These are phyloP conservation scores for Isoperla grammatica DNA, from an alignment of 2,888 invertebrate species.

Conservation along the genomic window DNA sequence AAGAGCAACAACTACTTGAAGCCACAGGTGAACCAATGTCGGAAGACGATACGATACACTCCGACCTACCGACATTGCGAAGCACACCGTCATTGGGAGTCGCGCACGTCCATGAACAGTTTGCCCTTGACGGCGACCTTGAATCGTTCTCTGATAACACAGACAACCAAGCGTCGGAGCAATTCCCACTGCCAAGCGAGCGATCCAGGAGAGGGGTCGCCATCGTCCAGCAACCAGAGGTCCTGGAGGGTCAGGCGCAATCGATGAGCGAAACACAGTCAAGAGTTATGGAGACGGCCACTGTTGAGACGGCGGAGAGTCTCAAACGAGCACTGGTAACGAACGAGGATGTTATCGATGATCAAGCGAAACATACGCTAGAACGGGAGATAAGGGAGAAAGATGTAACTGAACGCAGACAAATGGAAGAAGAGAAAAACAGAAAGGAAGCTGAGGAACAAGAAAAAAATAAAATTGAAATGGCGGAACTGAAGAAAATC, in stretches of 20 bases:
- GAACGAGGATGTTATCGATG: background rate
- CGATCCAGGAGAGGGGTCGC: conserved; percentile 41
- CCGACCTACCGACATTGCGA: conserved; percentile 25
- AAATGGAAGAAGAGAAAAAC: conserved; percentile 22
- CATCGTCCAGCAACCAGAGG: conserved; percentile 41
- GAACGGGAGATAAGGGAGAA: background rate
- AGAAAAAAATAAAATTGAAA: conserved; percentile 21
- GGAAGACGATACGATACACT: conserved; percentile 32
- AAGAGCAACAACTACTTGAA: conserved; percentile 37
- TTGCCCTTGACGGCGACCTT: conserved; percentile 28
- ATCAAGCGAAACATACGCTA: background rate
- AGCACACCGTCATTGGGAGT: conserved; percentile 21
- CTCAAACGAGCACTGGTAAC: conserved; percentile 16
- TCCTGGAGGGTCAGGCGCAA: conserved; percentile 32
- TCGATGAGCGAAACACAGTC: conserved; percentile 44
- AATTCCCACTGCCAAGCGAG: conserved; percentile 31
- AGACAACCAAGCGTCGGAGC: conserved; percentile 27
- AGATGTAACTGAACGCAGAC: conserved; percentile 4
- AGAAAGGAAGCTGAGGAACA: conserved; percentile 23
- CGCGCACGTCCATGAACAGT: conserved; percentile 18
- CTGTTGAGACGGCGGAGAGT: conserved; percentile 33
- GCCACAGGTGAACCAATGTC: conserved; percentile 38
- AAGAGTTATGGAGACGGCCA: conserved; percentile 36
- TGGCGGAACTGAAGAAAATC: conserved; percentile 21
- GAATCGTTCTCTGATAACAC: conserved; percentile 25